Evolutionary conservation across 2,888 invertebrate genomes (phyloP).

Genomic region (Gasteruption jaculator): DNA sequence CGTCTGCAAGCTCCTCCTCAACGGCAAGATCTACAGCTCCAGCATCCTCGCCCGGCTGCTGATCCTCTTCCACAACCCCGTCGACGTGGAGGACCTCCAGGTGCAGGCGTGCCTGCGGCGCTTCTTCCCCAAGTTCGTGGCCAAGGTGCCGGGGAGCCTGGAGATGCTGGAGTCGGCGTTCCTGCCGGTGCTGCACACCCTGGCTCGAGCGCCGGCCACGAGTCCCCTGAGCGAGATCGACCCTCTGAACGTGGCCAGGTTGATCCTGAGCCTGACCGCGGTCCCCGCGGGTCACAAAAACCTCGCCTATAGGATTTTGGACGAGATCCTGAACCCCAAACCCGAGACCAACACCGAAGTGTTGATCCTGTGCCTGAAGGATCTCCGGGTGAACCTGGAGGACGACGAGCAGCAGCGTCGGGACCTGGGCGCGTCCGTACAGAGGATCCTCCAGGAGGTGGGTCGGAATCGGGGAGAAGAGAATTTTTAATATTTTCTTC

Average conservation of each 20-base stretch:
- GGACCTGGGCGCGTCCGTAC: no score
- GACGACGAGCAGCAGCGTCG: no score
- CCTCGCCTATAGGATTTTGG: slow-evolving; percentile 38
- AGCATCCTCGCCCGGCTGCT: slow-evolving; percentile 67
- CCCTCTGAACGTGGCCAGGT: slow-evolving; percentile 67
- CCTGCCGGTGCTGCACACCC: slow-evolving; percentile 66
- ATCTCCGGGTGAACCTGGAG: slow-evolving; percentile 35
- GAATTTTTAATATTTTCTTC: no score
- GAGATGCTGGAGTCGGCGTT: slow-evolving; percentile 64
- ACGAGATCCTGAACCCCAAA: slow-evolving; percentile 34
- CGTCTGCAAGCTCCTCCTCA: slow-evolving; percentile 65
- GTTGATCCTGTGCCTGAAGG: slow-evolving; percentile 38
- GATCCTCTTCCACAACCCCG: slow-evolving; percentile 79
- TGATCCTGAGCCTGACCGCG: slow-evolving; percentile 70
- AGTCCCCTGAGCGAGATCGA: slow-evolving; percentile 75
- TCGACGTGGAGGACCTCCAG: slow-evolving; percentile 63
- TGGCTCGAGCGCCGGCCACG: slow-evolving; percentile 70
- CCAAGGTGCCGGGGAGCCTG: slow-evolving; percentile 57
- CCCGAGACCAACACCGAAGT: slow-evolving; percentile 32
- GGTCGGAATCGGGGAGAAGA: no score
- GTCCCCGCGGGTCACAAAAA: slow-evolving; percentile 45
- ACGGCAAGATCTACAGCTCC: slow-evolving; percentile 64
- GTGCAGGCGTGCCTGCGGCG: slow-evolving; percentile 66
- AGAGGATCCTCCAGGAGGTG: no score
- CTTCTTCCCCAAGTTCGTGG: slow-evolving; percentile 63